phyloP scores from a whole-genome alignment of 1,140 invertebrate species.

The Halesus radiatus region DNA sequence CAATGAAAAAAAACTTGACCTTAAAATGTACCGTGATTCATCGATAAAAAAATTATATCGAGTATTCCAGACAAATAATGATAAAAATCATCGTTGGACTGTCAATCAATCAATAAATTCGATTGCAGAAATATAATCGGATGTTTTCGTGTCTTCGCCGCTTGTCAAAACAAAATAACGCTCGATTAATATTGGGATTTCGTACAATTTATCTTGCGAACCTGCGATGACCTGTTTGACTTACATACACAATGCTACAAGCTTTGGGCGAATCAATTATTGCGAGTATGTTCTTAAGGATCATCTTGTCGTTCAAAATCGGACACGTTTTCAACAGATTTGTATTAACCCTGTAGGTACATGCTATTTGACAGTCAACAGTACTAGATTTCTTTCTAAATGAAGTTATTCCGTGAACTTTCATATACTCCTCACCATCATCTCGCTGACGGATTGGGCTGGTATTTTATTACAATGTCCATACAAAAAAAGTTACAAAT shows the following conservation, averaged over 20 bases:
- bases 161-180: slow-evolving; percentile 24
- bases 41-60: neutral
- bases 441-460: too few relatives aligned
- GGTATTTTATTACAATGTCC: too few relatives aligned
- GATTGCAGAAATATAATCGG: neutral
- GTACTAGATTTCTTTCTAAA: too few relatives aligned
- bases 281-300: neutral
- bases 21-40: too few relatives aligned
- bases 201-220: slow-evolving; percentile 27
- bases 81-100: slow-evolving; percentile 1
- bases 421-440: too few relatives aligned
- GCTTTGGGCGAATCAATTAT: neutral
- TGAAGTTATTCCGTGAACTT: too few relatives aligned
- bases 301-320: too few relatives aligned
- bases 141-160: neutral
- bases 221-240: slow-evolving; percentile 4
- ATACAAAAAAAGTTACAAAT: too few relatives aligned
- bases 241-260: neutral
- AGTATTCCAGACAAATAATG: slow-evolving; percentile 3
- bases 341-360: too few relatives aligned
- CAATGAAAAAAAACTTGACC: too few relatives aligned
- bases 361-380: too few relatives aligned
- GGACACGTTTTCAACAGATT: too few relatives aligned
- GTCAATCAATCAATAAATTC: slow-evolving; percentile 28
- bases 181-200: slow-evolving; percentile 26